Evolutionary conservation across 1,140 invertebrate species (phyloP).

Genomic region (Trichonephila clavata): DNA sequence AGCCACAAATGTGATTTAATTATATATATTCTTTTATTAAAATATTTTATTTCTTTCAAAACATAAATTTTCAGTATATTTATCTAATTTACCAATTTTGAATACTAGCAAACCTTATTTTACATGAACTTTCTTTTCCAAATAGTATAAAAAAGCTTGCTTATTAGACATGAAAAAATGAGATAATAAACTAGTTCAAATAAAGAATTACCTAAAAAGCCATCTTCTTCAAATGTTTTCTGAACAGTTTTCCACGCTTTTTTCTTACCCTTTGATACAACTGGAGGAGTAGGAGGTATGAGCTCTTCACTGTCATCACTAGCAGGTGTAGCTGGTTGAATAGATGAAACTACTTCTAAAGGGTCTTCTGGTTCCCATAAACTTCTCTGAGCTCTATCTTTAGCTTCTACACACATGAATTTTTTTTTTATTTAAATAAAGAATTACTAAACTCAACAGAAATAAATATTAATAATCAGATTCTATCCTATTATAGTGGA

Average conservation of each 20-base stretch:
- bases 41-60: no score
- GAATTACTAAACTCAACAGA: neutral
- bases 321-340: neutral
- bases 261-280: slow-evolving; percentile 18
- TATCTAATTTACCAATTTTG: no score
- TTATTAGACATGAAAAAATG: neutral
- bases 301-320: slow-evolving; percentile 58
- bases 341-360: neutral
- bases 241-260: slow-evolving; percentile 52
- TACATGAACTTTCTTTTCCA: no score
- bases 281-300: slow-evolving; percentile 43
- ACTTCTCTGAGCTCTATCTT: slow-evolving; percentile 28
- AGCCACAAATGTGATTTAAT: no score
- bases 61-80: no score
- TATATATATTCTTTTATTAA: no score
- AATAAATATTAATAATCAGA: neutral
- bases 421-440: neutral
- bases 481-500: neutral
- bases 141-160: neutral
- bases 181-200: neutral
- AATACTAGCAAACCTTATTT: no score
- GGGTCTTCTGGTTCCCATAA: slow-evolving; percentile 3
- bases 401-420: neutral
- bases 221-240: slow-evolving; percentile 59
- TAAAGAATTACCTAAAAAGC: slow-evolving; percentile 53